Percentiles rank a stretch among this genome's conserved stretches.
These are phyloP conservation scores for Stichopus horrens DNA, from an alignment of 53 echinoderm and acorn worm genomes.

Conservation along the genomic window DNA sequence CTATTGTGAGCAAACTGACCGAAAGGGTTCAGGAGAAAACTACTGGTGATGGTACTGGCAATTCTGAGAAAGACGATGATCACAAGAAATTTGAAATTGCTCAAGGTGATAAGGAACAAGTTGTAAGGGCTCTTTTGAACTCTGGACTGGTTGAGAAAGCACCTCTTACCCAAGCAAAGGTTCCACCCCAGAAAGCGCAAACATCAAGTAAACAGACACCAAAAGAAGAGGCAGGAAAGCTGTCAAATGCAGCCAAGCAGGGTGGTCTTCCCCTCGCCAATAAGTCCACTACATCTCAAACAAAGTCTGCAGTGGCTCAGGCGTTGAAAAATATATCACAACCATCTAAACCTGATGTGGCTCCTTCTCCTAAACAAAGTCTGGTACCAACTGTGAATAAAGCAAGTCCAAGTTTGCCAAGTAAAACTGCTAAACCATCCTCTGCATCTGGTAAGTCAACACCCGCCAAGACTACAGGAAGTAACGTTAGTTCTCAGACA, in stretches of 20 bases:
- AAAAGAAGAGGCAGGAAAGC: constrained; percentile 43
- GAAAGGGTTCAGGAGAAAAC: constrained; percentile 42
- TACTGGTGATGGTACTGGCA: constrained; percentile 25
- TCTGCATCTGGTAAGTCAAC: not conserved
- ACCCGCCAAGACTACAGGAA: not conserved
- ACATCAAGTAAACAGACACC: not conserved
- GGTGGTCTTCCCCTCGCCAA: not conserved
- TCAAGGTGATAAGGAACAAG: constrained; percentile 42
- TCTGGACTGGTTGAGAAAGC: constrained; percentile 37
- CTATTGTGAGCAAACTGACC: constrained; percentile 66
- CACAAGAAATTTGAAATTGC: constrained; percentile 41
- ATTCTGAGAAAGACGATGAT: constrained; percentile 15
- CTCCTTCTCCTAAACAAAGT: constrained; percentile 8
- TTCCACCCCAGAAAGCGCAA: not conserved
- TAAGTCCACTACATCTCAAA: constrained; percentile 32
- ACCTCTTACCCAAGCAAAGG: constrained; percentile 34
- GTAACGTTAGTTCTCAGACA: not conserved
- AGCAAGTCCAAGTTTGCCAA: not conserved
- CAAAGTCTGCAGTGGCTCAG: constrained; percentile 35
- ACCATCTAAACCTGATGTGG: not conserved
- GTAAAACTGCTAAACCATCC: not conserved
- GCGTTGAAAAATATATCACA: constrained; percentile 34
- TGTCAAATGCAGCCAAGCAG: constrained; percentile 5
- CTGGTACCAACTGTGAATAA: constrained; percentile 15
- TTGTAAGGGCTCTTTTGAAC: constrained; percentile 17